Conservation (phyloP, 2,113 vertebrate genomes). For the Eptesicus fuscus region DNA sequence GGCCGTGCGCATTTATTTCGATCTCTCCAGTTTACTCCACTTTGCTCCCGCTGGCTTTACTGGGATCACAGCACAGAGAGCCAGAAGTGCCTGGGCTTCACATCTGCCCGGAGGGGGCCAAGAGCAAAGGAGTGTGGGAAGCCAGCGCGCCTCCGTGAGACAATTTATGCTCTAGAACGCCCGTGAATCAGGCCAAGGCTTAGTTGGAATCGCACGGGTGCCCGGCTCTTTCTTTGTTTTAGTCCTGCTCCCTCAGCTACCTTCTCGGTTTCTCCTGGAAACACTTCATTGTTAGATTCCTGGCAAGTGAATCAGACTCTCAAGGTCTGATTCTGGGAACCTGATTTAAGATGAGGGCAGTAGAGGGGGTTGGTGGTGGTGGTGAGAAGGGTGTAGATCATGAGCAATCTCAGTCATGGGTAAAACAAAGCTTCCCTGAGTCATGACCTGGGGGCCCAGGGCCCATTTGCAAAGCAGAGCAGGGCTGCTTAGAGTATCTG, state of each 20-base stretch:
- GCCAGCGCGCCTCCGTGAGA: not conserved
- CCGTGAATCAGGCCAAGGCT: not conserved
- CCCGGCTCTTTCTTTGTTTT: not conserved
- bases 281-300: not conserved
- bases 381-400: not conserved
- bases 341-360: not conserved
- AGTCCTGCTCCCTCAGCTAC: not conserved
- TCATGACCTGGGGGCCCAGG: not conserved
- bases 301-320: not conserved
- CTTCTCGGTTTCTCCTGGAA: not conserved
- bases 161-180: not conserved
- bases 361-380: no score
- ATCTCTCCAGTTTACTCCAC: not conserved
- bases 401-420: not conserved
- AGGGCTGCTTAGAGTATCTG: not conserved
- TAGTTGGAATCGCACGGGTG: not conserved
- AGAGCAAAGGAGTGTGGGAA: not conserved
- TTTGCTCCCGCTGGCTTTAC: not conserved
- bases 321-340: not conserved
- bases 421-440: not conserved
- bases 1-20: not conserved
- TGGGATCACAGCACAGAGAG: not conserved
- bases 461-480: not conserved
- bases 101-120: not conserved
- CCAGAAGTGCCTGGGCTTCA: not conserved